Evolutionary conservation across 2,888 invertebrate genomes (phyloP).

Genomic region (Dicranocentrus wangi): DNA sequence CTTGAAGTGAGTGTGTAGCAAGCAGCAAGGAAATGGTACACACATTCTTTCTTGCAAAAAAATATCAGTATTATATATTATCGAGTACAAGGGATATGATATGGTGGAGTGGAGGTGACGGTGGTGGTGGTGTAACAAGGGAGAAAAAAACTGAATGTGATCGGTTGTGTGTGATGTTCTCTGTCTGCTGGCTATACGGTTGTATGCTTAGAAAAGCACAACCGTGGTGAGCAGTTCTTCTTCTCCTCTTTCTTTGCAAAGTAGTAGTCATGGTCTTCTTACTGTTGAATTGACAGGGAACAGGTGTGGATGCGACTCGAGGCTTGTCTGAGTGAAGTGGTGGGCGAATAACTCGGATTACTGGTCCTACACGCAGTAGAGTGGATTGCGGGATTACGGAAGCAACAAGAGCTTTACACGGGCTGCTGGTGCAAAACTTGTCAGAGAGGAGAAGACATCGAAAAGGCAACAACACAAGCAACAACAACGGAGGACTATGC

Average conservation of each 20-base stretch:
- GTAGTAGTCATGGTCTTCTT: slow-evolving; percentile 33
- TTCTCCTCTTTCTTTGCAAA: background rate
- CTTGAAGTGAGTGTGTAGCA: background rate
- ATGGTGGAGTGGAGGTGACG: background rate
- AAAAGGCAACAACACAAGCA: background rate
- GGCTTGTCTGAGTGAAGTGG: slow-evolving; percentile 49
- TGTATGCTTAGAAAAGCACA: background rate
- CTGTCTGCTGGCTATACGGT: too few relatives aligned
- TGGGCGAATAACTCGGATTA: slow-evolving; percentile 36
- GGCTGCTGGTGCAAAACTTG: background rate
- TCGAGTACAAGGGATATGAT: background rate
- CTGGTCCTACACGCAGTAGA: background rate
- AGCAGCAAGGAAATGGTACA: background rate
- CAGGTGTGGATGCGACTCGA: slow-evolving; percentile 59
- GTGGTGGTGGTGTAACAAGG: background rate
- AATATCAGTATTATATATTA: background rate
- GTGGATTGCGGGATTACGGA: background rate
- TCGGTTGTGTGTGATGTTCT: too few relatives aligned
- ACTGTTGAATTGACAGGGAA: slow-evolving; percentile 60
- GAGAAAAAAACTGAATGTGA: background rate
- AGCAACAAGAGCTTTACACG: background rate
- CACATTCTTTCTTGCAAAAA: background rate
- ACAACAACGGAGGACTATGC: background rate
- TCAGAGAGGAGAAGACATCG: background rate
- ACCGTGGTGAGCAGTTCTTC: background rate